Base-by-base conservation (phyloP, 1,140 invertebrate species). In the Drosophila azteca region DNA sequence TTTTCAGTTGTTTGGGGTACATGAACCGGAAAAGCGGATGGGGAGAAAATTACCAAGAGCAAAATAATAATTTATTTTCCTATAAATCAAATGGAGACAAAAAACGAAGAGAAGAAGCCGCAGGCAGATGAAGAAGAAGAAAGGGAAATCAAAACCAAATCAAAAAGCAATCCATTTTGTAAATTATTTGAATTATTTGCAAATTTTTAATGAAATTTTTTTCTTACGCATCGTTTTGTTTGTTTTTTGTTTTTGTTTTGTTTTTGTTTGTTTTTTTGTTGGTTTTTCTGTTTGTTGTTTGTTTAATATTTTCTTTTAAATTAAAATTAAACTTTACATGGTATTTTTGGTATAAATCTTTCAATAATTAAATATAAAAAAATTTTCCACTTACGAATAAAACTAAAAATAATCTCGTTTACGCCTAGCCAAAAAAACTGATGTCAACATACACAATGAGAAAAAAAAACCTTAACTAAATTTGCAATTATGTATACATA, bases 321-420 rank as follows among this genome's bases (percentile, higher is more conserved):
- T 81, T 87, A 87, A 69, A 72, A 87, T 82, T 87, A 87, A 88
- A 52, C 83, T 87, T 87, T 87, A 87, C 83, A 87, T 87, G 79
- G 82, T 87, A 87, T 87, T 87, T 87, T 87, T 87, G 82, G 82
- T 87, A 87, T 87, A 87, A 87, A 88, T 87, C 83, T 78, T 87
- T 87, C 74, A 65, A 82, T 82, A 82, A 88, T 88, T 87, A 87
- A 87, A 88, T 82, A 87, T 88, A 79, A 76, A 82, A 81, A 81
- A 75, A 70, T 85, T 77, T 68, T 74, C 70, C 61, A 75, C 82
- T 87, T 83, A 87, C 35, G 11, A 39, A 67, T 41, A 58, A 79
- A 70, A 79, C 39, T 88, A 79, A 72, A 79, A 76, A 87, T 85
- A 87, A 85, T 87, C 61, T 85, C 77, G 8, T 41, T 54, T 59